Conservation (phyloP, 2,797 vertebrate genomes). For the Odontamblyopus rebecca region DNA sequence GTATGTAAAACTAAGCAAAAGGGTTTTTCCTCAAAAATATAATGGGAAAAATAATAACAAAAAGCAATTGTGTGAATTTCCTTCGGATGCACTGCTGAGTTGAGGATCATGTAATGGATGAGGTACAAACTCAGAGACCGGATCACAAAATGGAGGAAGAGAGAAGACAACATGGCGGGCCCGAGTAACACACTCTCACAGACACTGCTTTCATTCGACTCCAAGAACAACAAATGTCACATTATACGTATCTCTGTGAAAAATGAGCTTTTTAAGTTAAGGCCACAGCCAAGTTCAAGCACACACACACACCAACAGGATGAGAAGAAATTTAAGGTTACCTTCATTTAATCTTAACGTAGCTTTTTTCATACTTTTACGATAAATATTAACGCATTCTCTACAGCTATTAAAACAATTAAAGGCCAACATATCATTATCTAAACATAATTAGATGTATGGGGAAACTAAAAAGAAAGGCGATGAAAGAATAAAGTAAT, state of each 20-base stretch:
- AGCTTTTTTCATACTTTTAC: not conserved
- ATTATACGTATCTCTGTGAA: not conserved
- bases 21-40: slow-evolving; percentile 9
- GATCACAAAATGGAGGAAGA: slow-evolving; percentile 83
- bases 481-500: not conserved
- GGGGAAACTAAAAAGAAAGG: not conserved
- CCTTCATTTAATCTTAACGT: not conserved
- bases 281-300: not conserved
- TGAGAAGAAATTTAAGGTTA: not conserved
- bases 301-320: slow-evolving; percentile 2
- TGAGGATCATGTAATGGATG: slow-evolving; percentile 33
- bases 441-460: not conserved
- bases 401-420: not conserved
- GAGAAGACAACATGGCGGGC: slow-evolving; percentile 78
- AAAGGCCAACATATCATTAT: not conserved
- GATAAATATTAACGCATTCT: not conserved
- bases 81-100: not conserved
- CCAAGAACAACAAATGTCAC: not conserved
- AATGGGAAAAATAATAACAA: not conserved
- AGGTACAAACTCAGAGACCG: slow-evolving; percentile 48
- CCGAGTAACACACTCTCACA: slow-evolving; percentile 45
- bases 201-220: slow-evolving; percentile 23
- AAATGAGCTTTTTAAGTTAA: slow-evolving; percentile 5
- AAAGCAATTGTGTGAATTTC: not conserved
- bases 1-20: not conserved